phyloP scores from a whole-genome alignment of 2,797 vertebrate genomes.

The Steatocranus sp. region DNA sequence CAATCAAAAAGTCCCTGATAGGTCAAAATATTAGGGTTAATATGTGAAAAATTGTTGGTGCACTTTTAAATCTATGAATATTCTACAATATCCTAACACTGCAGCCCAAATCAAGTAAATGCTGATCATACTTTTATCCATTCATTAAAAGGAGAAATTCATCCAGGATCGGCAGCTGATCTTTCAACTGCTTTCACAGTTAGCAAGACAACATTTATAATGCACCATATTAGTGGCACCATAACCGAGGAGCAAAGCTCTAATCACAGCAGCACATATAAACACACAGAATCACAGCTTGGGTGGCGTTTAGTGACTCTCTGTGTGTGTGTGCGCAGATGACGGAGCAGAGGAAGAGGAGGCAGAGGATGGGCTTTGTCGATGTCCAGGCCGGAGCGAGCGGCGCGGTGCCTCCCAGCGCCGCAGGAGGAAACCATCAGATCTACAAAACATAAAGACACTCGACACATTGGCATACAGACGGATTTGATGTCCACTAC shows the following conservation, averaged over 20 bases:
- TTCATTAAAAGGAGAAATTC: background rate
- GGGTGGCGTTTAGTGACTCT: background rate
- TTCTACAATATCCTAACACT: background rate
- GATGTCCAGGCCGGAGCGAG: slow-evolving; percentile 66
- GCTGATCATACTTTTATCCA: background rate
- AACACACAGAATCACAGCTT: background rate
- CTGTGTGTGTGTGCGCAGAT: slow-evolving; percentile 50
- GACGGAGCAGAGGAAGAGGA: slow-evolving; percentile 80
- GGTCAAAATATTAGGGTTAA: background rate
- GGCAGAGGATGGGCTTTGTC: slow-evolving; percentile 77
- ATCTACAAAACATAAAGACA: slow-evolving; percentile 55
- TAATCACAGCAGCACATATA: background rate
- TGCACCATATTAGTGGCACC: background rate
- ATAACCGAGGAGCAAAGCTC: background rate
- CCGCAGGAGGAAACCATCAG: slow-evolving; percentile 73
- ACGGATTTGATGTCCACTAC: background rate
- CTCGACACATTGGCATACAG: background rate
- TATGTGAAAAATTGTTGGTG: rapidly evolving
- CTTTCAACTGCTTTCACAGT: background rate
- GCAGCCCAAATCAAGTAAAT: background rate
- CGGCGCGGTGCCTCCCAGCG: slow-evolving; percentile 54
- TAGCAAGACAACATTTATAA: background rate
- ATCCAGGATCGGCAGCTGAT: background rate
- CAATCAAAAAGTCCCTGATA: background rate
- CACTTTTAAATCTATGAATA: background rate